Conservation (phyloP, 2,113 vertebrate species). For the Limanda limanda region DNA sequence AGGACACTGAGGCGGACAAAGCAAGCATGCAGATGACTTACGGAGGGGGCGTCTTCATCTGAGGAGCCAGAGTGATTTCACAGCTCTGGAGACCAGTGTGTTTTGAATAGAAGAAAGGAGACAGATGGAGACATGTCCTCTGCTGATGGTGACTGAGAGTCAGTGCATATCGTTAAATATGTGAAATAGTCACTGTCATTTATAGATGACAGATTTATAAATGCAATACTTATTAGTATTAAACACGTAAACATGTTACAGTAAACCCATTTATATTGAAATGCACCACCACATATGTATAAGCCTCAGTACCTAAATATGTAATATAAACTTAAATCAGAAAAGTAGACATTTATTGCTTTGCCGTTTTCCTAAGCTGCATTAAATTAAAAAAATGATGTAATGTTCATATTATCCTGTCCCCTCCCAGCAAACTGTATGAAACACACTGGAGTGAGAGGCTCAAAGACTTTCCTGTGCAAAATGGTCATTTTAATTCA, state of each 20-base stretch:
- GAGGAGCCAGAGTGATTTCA: constrained; percentile 67
- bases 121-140: constrained; percentile 58
- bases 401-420: too few species aligned
- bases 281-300: background rate
- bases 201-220: background rate
- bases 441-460: too few species aligned
- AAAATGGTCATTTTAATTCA: too few species aligned
- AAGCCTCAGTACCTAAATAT: too few species aligned
- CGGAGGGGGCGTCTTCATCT: constrained; percentile 67
- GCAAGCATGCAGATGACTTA: constrained; percentile 55
- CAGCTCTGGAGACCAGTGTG: constrained; percentile 34
- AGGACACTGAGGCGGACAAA: constrained; percentile 43
- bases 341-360: too few species aligned
- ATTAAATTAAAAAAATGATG: too few species aligned
- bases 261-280: background rate
- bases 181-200: background rate
- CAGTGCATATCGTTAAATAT: background rate
- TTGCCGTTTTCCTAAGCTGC: too few species aligned
- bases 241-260: background rate
- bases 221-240: too few species aligned
- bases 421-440: too few species aligned
- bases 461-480: too few species aligned
- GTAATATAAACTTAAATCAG: too few species aligned
- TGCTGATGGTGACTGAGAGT: constrained; percentile 41
- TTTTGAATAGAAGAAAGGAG: constrained; percentile 1